Evolutionary conservation across 1,140 invertebrate species (phyloP).

Genomic region (Drosophila obscura): DNA sequence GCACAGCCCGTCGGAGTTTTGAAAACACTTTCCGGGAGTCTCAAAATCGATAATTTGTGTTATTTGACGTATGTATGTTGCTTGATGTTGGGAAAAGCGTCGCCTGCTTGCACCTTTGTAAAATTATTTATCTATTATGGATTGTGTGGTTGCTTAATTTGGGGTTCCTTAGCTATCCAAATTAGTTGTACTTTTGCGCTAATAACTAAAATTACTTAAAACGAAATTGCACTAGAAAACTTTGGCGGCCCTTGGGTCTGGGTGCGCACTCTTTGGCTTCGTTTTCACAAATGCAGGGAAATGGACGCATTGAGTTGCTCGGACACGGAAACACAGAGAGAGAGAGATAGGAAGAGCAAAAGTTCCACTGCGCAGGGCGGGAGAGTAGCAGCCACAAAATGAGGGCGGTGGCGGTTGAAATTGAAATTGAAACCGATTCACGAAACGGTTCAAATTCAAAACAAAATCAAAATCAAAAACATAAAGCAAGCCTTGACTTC

Average conservation of each 20-base stretch:
- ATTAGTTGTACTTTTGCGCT: constrained; percentile 11
- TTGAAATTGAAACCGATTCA: constrained; percentile 6
- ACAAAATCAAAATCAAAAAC: not conserved
- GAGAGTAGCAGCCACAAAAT: constrained; percentile 9
- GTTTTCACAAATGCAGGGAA: constrained; percentile 51
- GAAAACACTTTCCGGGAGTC: constrained; percentile 5
- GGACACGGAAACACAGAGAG: constrained; percentile 5
- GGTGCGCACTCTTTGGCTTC: constrained; percentile 56
- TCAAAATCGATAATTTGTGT: constrained; percentile 62
- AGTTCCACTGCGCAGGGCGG: not conserved
- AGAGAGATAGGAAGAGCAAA: not conserved
- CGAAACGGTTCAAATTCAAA: constrained; percentile 10
- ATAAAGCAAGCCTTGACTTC: constrained; percentile 18
- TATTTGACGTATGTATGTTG: not conserved
- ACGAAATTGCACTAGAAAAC: constrained; percentile 59
- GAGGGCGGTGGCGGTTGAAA: no score
- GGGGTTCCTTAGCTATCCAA: not conserved
- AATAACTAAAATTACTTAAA: constrained; percentile 48
- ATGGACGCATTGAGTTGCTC: not conserved
- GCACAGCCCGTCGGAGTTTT: constrained; percentile 34
- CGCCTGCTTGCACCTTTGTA: constrained; percentile 39
- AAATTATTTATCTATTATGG: not conserved
- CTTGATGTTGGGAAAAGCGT: constrained; percentile 6
- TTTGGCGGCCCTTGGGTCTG: constrained; percentile 35
- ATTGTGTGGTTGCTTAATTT: not conserved